A percentile compares a stretch with the other conserved stretches of the same genome.
Evolutionary conservation across 2,113 vertebrate genomes (phyloP).

Genomic region (Sceloporus undulatus): DNA sequence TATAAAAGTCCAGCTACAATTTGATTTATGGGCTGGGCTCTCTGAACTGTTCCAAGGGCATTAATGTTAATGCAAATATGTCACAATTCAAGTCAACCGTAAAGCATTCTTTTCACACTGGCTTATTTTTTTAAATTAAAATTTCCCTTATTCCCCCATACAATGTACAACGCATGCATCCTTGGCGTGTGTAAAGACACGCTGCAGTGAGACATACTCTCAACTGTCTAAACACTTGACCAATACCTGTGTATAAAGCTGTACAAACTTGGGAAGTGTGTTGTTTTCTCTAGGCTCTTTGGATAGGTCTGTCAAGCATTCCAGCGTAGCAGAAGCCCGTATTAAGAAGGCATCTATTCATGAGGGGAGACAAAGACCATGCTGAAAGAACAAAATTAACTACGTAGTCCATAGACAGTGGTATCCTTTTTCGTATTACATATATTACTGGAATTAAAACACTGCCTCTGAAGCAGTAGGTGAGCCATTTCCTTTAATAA

Average conservation of each 20-base stretch:
- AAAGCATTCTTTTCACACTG: background rate
- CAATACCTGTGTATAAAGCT: constrained; percentile 93
- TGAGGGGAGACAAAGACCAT: background rate
- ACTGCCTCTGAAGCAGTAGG: background rate
- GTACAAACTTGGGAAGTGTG: constrained; percentile 83
- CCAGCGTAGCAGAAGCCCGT: constrained; percentile 88
- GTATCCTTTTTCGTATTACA: rapidly evolving
- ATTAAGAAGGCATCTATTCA: constrained; percentile 89
- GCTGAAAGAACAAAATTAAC: no score
- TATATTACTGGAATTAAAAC: no score
- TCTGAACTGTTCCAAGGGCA: background rate
- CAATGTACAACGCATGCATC: background rate
- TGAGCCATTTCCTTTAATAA: no score
- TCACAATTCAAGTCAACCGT: background rate
- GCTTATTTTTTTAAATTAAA: background rate
- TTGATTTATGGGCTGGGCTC: background rate
- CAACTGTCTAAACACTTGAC: background rate
- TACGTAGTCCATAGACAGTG: background rate
- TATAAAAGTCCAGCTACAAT: background rate
- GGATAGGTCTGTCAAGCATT: constrained; percentile 86
- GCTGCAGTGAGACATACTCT: background rate
- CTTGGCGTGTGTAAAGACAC: background rate
- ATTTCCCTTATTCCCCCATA: background rate
- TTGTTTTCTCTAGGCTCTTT: constrained; percentile 83
- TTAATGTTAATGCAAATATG: background rate